phyloP scores from a whole-genome alignment of 2,797 vertebrate genomes.

The Neoniphon sammara region DNA sequence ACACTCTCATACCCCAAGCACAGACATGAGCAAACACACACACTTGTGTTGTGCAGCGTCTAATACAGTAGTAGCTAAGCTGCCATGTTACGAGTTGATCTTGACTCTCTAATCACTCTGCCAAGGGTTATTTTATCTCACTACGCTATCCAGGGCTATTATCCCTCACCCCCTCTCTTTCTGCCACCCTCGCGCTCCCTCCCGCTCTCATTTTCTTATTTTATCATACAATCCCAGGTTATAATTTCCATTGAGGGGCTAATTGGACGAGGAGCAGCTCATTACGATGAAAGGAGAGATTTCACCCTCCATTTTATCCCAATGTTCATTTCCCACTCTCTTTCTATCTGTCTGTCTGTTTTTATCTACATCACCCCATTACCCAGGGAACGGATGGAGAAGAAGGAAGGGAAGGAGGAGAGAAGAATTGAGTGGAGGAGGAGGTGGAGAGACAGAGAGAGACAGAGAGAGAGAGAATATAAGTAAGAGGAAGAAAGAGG shows the following conservation, averaged over 20 bases:
- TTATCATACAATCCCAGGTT: constrained; percentile 33
- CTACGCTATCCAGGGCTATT: constrained; percentile 21
- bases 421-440: background rate
- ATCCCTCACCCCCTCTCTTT: background rate
- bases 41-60: background rate
- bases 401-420: background rate
- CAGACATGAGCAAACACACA: background rate
- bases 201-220: background rate
- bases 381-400: constrained; percentile 25
- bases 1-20: constrained; percentile 1
- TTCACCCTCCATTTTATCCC: constrained; percentile 44
- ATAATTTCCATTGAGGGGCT: constrained; percentile 44
- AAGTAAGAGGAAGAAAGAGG: background rate
- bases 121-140: constrained; percentile 27
- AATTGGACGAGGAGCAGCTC: constrained; percentile 47
- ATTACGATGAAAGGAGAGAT: constrained; percentile 43
- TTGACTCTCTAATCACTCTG: constrained; percentile 31
- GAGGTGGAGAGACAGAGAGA: background rate
- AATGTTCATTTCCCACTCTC: constrained; percentile 10
- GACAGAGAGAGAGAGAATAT: background rate
- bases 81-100: constrained; percentile 1
- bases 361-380: constrained; percentile 33
- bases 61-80: background rate
- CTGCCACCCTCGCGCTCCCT: background rate
- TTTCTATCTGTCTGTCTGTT: constrained; percentile 5